A percentile compares a stretch with the other conserved stretches of the same genome.
Conservation (phyloP, 64 coral and sea anemone genomes). For the Montipora sp. region DNA sequence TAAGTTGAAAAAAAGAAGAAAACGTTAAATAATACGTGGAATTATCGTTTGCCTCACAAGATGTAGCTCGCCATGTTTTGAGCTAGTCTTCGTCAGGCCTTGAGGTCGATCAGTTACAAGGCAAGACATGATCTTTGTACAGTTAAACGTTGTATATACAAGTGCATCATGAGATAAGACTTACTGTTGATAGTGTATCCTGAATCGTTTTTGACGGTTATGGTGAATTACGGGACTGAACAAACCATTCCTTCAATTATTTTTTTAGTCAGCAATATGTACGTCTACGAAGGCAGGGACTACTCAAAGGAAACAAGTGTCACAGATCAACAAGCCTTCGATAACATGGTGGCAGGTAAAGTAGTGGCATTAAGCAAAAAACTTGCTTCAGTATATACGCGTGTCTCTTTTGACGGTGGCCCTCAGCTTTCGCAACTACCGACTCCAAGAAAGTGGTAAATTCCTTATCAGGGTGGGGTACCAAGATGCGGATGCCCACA, state of each 20-base stretch:
- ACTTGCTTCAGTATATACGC: background rate
- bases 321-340: constrained; percentile 74
- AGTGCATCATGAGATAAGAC: too few species aligned
- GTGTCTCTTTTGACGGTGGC: background rate
- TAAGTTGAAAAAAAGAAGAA: too few species aligned
- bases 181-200: too few species aligned
- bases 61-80: too few species aligned
- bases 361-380: background rate
- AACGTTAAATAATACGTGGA: too few species aligned
- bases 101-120: too few species aligned
- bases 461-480: background rate
- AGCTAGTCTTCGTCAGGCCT: too few species aligned
- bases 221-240: background rate
- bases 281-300: constrained; percentile 85
- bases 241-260: background rate
- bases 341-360: constrained; percentile 76
- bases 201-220: background rate
- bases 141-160: too few species aligned
- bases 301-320: constrained; percentile 73
- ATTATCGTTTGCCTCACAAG: too few species aligned
- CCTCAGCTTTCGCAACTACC: background rate
- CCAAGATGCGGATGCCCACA: background rate
- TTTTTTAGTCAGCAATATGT: constrained; percentile 70
- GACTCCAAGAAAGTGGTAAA: background rate
- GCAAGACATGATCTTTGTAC: too few species aligned